Percentiles rank a stretch among this genome's conserved stretches.
Evolutionary conservation across 1,140 invertebrate genomes (phyloP).

Genomic region (Pentalonia nigronervosa): DNA sequence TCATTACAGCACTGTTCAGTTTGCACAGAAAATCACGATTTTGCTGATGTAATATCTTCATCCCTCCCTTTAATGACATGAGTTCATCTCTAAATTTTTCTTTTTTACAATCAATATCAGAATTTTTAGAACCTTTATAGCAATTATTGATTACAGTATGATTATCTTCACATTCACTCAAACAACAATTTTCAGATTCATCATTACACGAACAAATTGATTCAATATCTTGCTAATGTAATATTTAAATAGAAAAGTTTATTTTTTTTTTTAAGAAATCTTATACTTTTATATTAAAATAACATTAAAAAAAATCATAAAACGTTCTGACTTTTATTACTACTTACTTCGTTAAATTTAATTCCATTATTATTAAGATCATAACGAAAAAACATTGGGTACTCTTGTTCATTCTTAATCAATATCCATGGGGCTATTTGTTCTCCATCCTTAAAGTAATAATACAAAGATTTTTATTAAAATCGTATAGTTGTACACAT

Average conservation of each 20-base stretch:
- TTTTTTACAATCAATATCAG: not conserved
- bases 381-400: not conserved
- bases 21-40: not conserved
- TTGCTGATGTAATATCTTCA: conserved; percentile 20
- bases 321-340: not conserved
- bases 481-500: not conserved
- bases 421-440: not conserved
- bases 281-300: not conserved
- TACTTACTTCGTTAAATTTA: not conserved
- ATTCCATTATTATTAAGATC: not conserved
- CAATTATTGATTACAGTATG: not conserved
- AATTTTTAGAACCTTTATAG: not conserved
- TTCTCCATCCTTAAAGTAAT: not conserved
- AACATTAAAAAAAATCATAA: not conserved
- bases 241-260: not conserved
- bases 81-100: conserved; percentile 13
- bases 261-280: not conserved
- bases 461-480: not conserved
- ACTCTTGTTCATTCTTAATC: not conserved
- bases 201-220: not conserved
- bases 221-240: not conserved
- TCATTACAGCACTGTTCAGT: conserved; percentile 2
- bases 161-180: not conserved
- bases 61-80: not conserved
- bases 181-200: not conserved